Conservation (phyloP, 1,140 invertebrate genomes). For the Formica exsecta region DNA sequence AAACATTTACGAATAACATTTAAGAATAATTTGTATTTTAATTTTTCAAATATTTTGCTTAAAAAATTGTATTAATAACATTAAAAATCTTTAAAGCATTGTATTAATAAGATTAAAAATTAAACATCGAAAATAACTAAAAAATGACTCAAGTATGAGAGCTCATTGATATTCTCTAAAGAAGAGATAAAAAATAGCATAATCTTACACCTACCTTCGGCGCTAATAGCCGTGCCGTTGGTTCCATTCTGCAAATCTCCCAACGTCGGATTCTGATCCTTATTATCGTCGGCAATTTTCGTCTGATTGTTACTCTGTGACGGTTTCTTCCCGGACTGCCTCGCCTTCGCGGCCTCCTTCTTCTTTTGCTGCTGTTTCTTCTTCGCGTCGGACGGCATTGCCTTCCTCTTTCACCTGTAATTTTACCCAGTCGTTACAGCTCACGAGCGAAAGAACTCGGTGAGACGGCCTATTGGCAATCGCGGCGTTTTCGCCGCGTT, state of each 20-base stretch:
- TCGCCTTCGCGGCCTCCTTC: conserved; percentile 96
- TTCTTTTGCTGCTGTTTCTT: conserved; percentile 99
- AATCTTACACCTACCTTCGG: conserved; percentile 83
- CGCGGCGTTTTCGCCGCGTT: conserved; percentile 37
- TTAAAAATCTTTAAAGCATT: not conserved
- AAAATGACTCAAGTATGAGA: not conserved
- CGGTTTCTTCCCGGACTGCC: conserved; percentile 89
- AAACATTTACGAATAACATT: too few relatives aligned
- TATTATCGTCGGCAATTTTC: conserved; percentile 86
- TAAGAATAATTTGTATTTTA: not conserved
- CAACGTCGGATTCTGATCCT: conserved; percentile 86
- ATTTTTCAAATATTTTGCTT: not conserved
- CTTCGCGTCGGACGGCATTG: conserved; percentile 98
- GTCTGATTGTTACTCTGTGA: conserved; percentile 81
- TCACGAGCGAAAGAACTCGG: not conserved
- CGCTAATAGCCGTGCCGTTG: conserved; percentile 84
- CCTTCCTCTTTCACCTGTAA: conserved; percentile 67
- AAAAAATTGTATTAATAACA: not conserved
- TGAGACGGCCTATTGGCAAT: not conserved
- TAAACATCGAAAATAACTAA: not conserved
- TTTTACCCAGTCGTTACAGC: not conserved
- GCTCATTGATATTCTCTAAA: not conserved
- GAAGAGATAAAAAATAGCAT: not conserved
- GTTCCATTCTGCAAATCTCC: conserved; percentile 81
- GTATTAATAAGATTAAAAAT: not conserved